These are phyloP conservation scores for Hipposideros larvatus DNA, from an alignment of 2,797 vertebrate species.

Conservation along the genomic window DNA sequence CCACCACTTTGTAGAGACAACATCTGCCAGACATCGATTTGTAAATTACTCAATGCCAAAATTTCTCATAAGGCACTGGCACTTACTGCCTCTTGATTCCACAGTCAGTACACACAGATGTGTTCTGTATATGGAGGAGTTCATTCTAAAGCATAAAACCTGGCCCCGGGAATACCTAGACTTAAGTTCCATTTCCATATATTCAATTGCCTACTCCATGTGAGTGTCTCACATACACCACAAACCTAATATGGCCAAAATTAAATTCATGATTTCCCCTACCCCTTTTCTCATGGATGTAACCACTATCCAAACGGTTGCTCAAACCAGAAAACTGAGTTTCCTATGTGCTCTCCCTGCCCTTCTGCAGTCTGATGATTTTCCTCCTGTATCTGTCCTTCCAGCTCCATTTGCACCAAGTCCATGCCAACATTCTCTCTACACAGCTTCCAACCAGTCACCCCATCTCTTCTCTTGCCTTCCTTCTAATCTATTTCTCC, in stretches of 20 bases:
- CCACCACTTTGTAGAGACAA: not conserved
- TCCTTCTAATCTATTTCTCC: not conserved
- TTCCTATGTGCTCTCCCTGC: not conserved
- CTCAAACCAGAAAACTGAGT: not conserved
- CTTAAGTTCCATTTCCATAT: not conserved
- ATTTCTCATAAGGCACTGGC: conserved; percentile 17
- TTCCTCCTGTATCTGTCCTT: not conserved
- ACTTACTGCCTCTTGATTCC: not conserved
- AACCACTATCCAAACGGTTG: not conserved
- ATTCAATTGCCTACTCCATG: not conserved
- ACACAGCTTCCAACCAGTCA: not conserved
- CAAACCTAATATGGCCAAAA: not conserved
- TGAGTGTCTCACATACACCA: not conserved
- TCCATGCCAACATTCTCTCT: not conserved
- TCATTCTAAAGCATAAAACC: conserved; percentile 19
- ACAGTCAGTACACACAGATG: not conserved
- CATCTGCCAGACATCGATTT: not conserved
- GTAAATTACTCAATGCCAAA: not conserved
- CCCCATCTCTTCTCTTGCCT: not conserved
- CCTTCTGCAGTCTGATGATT: not conserved
- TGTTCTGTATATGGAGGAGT: conserved; percentile 15
- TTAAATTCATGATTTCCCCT: not conserved
- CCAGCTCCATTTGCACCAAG: not conserved
- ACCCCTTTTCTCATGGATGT: not conserved
- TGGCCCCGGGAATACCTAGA: not conserved